Evolutionary conservation across 1,140 invertebrate genomes (phyloP).

Genomic region (Eriosoma lanigerum): DNA sequence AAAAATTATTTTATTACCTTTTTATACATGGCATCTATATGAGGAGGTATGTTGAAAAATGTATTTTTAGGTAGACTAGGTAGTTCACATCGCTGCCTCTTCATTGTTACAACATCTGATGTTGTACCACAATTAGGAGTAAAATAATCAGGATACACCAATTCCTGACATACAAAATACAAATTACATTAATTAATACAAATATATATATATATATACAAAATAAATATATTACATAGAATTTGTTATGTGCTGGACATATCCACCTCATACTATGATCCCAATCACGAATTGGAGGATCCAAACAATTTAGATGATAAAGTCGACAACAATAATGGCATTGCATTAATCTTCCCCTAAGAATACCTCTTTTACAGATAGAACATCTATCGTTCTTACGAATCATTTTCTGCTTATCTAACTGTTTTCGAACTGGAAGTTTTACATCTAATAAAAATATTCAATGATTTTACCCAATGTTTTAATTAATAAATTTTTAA

Average conservation of each 20-base stretch:
- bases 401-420: constrained; percentile 30
- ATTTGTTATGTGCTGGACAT: constrained; percentile 9
- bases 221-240: constrained; percentile 30
- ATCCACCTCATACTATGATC: constrained; percentile 41
- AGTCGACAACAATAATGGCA: constrained; percentile 91
- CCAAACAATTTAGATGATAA: constrained; percentile 91
- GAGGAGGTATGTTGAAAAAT: background rate
- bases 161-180: constrained; percentile 1
- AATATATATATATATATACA: background rate
- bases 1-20: background rate
- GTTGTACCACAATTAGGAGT: background rate
- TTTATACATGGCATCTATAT: constrained; percentile 22
- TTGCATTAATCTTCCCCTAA: constrained; percentile 27
- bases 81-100: constrained; percentile 9
- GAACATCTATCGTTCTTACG: constrained; percentile 33
- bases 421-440: constrained; percentile 11
- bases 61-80: background rate
- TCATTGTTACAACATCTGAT: background rate
- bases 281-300: constrained; percentile 69
- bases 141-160: constrained; percentile 21
- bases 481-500: background rate
- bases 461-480: background rate
- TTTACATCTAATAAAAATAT: constrained; percentile 31
- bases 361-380: constrained; percentile 32
- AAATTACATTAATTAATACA: background rate